Evolutionary conservation across 2,797 vertebrate species (phyloP).

Genomic region (Discoglossus pictus): DNA sequence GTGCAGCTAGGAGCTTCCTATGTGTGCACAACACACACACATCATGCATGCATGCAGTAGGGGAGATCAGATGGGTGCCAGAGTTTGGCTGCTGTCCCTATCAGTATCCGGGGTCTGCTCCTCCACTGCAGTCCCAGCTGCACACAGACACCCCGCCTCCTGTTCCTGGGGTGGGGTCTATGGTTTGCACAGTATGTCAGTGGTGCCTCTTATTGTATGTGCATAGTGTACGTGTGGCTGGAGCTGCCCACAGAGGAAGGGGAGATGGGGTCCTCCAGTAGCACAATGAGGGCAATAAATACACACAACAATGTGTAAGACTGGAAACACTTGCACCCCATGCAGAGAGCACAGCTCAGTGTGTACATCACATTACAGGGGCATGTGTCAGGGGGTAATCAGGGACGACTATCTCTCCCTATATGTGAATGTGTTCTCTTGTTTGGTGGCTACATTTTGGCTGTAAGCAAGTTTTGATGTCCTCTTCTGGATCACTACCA

Average conservation of each 20-base stretch:
- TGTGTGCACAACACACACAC: no score
- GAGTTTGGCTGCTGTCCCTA: neutral
- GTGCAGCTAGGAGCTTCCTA: no score
- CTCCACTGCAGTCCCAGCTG: slow-evolving; percentile 6
- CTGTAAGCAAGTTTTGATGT: no score
- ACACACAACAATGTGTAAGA: slow-evolving; percentile 15
- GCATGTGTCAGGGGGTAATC: neutral
- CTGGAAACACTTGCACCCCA: slow-evolving; percentile 15
- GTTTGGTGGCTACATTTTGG: no score
- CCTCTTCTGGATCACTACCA: no score
- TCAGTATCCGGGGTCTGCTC: neutral
- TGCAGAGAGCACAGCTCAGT: slow-evolving; percentile 14
- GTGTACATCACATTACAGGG: neutral
- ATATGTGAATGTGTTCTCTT: no score
- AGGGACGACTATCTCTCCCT: no score
- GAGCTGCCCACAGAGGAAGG: slow-evolving; percentile 19
- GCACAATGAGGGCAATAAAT: slow-evolving; percentile 27
- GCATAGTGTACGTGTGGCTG: slow-evolving; percentile 26
- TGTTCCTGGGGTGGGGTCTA: slow-evolving; percentile 19
- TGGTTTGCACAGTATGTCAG: slow-evolving; percentile 21
- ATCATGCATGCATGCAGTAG: no score
- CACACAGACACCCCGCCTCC: slow-evolving; percentile 4
- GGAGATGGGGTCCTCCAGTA: neutral
- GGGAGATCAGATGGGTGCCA: no score
- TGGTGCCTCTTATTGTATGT: slow-evolving; percentile 15